Percentiles rank a stretch among this genome's conserved stretches.
These are phyloP conservation scores for Volucella inanis DNA, from an alignment of 2,888 invertebrate genomes.

Conservation along the genomic window DNA sequence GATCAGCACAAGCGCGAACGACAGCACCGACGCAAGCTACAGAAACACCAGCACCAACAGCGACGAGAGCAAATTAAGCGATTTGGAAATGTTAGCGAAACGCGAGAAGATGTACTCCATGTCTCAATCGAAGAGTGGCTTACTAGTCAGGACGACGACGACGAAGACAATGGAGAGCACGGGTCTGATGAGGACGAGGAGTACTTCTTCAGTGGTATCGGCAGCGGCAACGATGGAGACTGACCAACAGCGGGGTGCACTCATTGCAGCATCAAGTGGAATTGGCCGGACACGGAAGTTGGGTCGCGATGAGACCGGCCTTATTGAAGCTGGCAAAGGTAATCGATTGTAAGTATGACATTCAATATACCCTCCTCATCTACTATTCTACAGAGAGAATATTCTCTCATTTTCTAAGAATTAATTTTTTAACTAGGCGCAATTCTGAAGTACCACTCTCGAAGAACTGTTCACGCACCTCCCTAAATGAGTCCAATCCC, in stretches of 20 bases:
- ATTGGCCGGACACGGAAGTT: constrained; percentile 76
- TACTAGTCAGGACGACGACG: constrained; percentile 81
- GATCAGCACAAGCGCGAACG: constrained; percentile 82
- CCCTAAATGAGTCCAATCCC: constrained; percentile 82
- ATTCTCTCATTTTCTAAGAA: constrained; percentile 76
- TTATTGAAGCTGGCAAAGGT: constrained; percentile 83
- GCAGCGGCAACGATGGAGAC: constrained; percentile 72
- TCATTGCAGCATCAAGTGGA: constrained; percentile 52
- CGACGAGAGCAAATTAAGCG: constrained; percentile 84
- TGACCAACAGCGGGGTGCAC: constrained; percentile 41
- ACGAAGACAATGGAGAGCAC: constrained; percentile 77
- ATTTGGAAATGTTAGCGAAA: constrained; percentile 87
- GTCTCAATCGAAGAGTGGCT: constrained; percentile 84
- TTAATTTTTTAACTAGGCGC: constrained; percentile 82
- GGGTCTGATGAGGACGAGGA: constrained; percentile 81
- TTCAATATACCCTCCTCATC: neutral
- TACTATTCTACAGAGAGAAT: neutral
- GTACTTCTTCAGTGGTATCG: constrained; percentile 83
- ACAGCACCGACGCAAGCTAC: constrained; percentile 79
- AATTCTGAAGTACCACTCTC: constrained; percentile 81
- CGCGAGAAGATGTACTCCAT: constrained; percentile 83
- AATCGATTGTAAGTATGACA: constrained; percentile 82
- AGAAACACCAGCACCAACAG: constrained; percentile 81
- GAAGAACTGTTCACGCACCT: constrained; percentile 81
- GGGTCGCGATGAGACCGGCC: constrained; percentile 80